phyloP scores from a whole-genome alignment of 2,888 invertebrate species.

The Drosophila pseudotakahashii region DNA sequence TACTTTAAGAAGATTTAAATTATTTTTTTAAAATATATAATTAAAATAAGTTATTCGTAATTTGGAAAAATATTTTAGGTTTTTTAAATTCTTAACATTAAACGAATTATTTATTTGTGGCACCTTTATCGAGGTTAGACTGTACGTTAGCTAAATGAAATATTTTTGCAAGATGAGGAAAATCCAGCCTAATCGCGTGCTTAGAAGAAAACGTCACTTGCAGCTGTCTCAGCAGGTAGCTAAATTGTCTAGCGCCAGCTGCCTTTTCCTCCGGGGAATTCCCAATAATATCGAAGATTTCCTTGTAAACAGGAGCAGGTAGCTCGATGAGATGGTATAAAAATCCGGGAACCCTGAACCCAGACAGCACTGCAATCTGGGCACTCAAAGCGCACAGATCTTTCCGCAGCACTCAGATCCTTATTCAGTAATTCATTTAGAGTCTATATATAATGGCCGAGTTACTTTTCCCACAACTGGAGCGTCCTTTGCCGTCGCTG shows the following conservation, averaged over 20 bases:
- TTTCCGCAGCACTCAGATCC: slow-evolving; percentile 24
- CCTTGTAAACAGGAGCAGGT: slow-evolving; percentile 39
- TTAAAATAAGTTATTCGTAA: no score
- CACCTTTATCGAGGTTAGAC: slow-evolving; percentile 27
- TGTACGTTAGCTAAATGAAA: slow-evolving; percentile 5
- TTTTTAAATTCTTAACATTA: no score
- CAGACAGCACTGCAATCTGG: slow-evolving; percentile 40
- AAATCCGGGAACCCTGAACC: slow-evolving; percentile 28
- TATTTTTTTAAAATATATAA: no score
- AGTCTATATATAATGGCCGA: slow-evolving; percentile 54
- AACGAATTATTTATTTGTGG: neutral
- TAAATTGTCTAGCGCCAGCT: slow-evolving; percentile 46
- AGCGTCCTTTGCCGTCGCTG: slow-evolving; percentile 66
- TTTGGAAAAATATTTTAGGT: no score
- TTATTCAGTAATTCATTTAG: neutral
- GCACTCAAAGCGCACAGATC: slow-evolving; percentile 34
- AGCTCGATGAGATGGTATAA: slow-evolving; percentile 51
- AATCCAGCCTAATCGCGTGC: slow-evolving; percentile 63
- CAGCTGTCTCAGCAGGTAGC: slow-evolving; percentile 72
- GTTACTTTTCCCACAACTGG: slow-evolving; percentile 61
- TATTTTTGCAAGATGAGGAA: slow-evolving; percentile 8
- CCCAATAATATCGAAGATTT: slow-evolving; percentile 45
- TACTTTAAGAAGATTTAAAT: no score
- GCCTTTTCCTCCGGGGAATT: slow-evolving; percentile 39
- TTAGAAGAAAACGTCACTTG: slow-evolving; percentile 43